Percentiles rank a stretch among this genome's conserved stretches.
Conservation (phyloP, 2,888 invertebrate genomes). For the Hemistola chrysoprasaria region DNA sequence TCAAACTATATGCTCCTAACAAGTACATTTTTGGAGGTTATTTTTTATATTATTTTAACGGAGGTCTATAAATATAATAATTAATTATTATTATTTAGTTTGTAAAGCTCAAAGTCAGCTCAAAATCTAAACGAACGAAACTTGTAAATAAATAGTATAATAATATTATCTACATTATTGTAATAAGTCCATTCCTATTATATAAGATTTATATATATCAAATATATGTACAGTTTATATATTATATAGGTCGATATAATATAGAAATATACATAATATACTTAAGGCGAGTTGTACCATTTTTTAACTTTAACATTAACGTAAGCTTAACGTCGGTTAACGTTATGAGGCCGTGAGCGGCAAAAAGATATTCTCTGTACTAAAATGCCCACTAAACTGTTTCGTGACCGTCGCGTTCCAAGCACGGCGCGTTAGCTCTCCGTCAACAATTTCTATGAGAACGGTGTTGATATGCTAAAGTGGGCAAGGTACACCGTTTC, state of each 20-base stretch:
- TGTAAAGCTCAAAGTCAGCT: conserved; percentile 79
- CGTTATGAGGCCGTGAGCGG: no score
- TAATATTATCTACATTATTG: conserved; percentile 36
- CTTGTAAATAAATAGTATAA: conserved; percentile 61
- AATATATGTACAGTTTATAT: conserved; percentile 27
- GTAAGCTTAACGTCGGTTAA: no score
- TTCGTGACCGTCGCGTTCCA: no score
- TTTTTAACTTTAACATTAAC: no score
- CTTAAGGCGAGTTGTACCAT: no score
- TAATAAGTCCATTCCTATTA: conserved; percentile 67
- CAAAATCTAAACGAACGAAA: conserved; percentile 51
- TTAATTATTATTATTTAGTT: conserved; percentile 60
- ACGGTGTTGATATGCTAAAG: no score
- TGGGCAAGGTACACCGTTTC: no score
- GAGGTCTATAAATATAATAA: conserved; percentile 38
- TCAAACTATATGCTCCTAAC: conserved; percentile 31
- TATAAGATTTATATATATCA: conserved; percentile 55
- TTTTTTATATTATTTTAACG: conserved; percentile 23
- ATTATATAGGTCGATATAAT: conserved; percentile 1
- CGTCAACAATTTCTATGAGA: no score
- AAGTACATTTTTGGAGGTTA: conserved; percentile 52
- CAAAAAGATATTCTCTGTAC: no score
- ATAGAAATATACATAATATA: no score
- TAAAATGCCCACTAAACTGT: no score
- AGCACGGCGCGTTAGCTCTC: no score